Evolutionary conservation across 2,113 vertebrate species (phyloP), one percentile per base, ranked within the genome.

Genomic region (Dipodomys ordii): DNA sequence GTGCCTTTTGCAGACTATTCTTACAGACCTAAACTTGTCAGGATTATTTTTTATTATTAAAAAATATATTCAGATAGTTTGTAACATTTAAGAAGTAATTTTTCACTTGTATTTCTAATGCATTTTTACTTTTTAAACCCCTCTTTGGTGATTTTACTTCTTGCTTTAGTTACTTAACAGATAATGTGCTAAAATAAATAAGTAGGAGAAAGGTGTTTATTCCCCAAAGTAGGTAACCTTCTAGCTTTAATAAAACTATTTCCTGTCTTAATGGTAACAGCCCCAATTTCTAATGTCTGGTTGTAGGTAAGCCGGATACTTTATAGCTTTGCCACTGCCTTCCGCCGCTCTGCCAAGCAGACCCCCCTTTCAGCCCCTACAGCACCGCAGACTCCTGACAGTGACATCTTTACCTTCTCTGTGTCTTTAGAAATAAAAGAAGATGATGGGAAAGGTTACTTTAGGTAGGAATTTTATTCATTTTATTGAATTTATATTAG

Each of bases 271-370:
- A 46, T 53, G 3, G 6, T 96, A 88, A 93, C 73, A 96, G 57
- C 39, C 53, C 53, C 30, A 6, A 96, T 76, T 95, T 78, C 94
- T 98, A 28, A 96, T 90, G 12, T 92, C 67, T 78, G 88, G 6
- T 97, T 96, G 72, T 15, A 99, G 99, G 99, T 99, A 96, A 99
- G 99, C 97, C 97, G 99, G 88, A 99, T 99, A 97, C 98, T 99
- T 95, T 99, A 99, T 98, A 99, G 99, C 98, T 99, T 99, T 96
- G 99, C 99, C 95, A 99, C 99, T 86, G 99, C 99, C 35, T 99
- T 99, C 97, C 99, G 99, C 32, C 99, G 99, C 79, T 99, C 99
- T 44, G 98, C 99, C 87, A 99, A 99, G 95, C 99, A 99, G 97
- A 98, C 99, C 2, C 97, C 98, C 0, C 98, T 99, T 27, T 97